phyloP scores from a whole-genome alignment of 2,888 invertebrate species.

The Selenia dentaria region DNA sequence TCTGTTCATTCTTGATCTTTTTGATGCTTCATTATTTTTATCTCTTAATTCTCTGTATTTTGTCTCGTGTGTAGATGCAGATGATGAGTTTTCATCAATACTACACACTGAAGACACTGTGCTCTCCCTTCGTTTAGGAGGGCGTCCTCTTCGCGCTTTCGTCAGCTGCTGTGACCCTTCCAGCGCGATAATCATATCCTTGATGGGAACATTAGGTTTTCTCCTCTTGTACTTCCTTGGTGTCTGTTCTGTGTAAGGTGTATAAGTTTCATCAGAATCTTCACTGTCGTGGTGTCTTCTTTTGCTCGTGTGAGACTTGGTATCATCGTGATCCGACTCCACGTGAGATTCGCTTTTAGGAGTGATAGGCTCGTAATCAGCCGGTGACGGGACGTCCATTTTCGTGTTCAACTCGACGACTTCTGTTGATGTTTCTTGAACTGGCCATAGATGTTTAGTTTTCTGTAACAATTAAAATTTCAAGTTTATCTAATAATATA shows the following conservation, averaged over 20 bases:
- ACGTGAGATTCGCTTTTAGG: slow-evolving; percentile 71
- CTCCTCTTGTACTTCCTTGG: slow-evolving; percentile 63
- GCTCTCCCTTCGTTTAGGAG: slow-evolving; percentile 80
- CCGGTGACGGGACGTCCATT: slow-evolving; percentile 49
- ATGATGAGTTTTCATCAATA: slow-evolving; percentile 68
- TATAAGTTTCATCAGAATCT: slow-evolving; percentile 76
- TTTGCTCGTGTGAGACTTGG: slow-evolving; percentile 47
- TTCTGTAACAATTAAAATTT: slow-evolving; percentile 50
- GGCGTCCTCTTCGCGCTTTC: slow-evolving; percentile 79
- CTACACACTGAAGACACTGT: slow-evolving; percentile 73
- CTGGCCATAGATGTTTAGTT: slow-evolving; percentile 43
- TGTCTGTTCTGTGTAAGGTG: slow-evolving; percentile 60
- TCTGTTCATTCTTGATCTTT: slow-evolving; percentile 89
- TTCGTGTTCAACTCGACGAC: slow-evolving; percentile 40
- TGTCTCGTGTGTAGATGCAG: slow-evolving; percentile 67
- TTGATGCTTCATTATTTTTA: slow-evolving; percentile 92
- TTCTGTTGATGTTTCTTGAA: slow-evolving; percentile 36
- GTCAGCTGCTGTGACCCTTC: slow-evolving; percentile 68
- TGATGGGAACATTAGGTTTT: slow-evolving; percentile 68
- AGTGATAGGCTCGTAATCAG: slow-evolving; percentile 67
- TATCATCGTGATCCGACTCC: slow-evolving; percentile 71
- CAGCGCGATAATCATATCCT: slow-evolving; percentile 71
- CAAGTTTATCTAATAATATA: too few species aligned
- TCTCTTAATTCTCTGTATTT: slow-evolving; percentile 89
- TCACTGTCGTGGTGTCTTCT: slow-evolving; percentile 63